These are phyloP conservation scores for Drosophila paulistorum DNA, from an alignment of 1,140 invertebrate genomes.

Conservation along the genomic window DNA sequence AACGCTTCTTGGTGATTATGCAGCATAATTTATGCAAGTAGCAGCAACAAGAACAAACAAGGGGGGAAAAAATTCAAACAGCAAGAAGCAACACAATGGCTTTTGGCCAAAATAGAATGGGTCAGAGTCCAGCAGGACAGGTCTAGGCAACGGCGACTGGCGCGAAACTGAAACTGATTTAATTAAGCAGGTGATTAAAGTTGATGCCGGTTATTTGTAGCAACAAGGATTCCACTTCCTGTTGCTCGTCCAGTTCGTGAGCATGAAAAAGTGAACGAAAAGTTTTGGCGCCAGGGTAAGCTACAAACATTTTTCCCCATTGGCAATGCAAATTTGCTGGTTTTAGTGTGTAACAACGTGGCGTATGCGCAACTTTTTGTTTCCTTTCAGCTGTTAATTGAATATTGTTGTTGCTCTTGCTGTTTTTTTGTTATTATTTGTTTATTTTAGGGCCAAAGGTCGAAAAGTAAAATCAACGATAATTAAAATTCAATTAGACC, in stretches of 20 bases:
- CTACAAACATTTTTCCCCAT: constrained; percentile 38
- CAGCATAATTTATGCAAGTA: constrained; percentile 74
- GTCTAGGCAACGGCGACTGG: constrained; percentile 32
- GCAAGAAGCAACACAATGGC: constrained; percentile 23
- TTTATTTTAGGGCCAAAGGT: constrained; percentile 28
- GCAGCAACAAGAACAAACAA: constrained; percentile 27
- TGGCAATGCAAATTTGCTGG: constrained; percentile 56
- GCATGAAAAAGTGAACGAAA: constrained; percentile 60
- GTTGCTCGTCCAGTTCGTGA: constrained; percentile 38
- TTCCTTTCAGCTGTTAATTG: constrained; percentile 39
- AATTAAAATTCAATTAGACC: constrained; percentile 79
- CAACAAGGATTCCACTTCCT: constrained; percentile 49
- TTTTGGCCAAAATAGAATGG: constrained; percentile 24
- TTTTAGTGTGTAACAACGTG: constrained; percentile 34
- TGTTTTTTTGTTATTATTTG: neutral
- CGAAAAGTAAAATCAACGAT: constrained; percentile 62
- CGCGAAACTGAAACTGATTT: constrained; percentile 71
- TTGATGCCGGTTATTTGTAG: constrained; percentile 80
- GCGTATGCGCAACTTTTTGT: constrained; percentile 63
- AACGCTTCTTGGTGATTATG: constrained; percentile 77
- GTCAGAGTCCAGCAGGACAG: constrained; percentile 2
- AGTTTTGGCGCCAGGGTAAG: constrained; percentile 47
- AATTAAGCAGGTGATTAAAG: constrained; percentile 82
- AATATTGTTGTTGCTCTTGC: constrained; percentile 22
- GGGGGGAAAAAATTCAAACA: neutral